phyloP scores from a whole-genome alignment of 2,113 vertebrate genomes.

The Tachysurus vachellii region DNA sequence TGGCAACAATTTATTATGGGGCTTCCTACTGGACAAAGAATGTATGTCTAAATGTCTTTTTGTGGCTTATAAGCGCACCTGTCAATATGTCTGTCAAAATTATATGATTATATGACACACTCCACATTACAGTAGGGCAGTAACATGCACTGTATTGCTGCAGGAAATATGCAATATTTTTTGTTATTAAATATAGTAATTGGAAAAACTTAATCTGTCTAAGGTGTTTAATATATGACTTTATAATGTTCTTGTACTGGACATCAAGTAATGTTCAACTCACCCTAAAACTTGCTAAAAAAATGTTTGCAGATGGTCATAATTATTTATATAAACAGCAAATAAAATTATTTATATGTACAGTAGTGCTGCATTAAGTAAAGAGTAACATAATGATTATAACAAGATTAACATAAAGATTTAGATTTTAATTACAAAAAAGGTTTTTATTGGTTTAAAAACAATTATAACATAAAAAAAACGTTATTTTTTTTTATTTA shows the following conservation, averaged over 20 bases:
- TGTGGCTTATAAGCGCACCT: not conserved
- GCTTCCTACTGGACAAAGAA: not conserved
- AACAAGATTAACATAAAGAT: too few relatives aligned
- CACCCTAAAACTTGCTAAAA: not conserved
- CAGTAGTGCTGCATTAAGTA: not conserved
- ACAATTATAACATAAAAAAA: not conserved
- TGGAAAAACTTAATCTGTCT: not conserved
- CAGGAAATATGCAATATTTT: not conserved
- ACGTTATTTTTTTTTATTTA: not conserved
- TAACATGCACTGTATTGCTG: not conserved
- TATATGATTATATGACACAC: not conserved
- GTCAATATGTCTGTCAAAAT: not conserved
- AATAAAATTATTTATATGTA: too few relatives aligned
- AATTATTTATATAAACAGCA: not conserved
- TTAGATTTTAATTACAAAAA: too few relatives aligned
- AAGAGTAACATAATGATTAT: not conserved
- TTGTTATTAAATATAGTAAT: not conserved
- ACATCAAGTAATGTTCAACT: not conserved
- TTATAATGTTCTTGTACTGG: not conserved
- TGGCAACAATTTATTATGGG: not conserved
- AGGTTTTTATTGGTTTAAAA: not conserved
- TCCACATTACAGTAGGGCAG: not conserved
- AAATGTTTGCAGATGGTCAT: not conserved
- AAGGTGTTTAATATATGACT: not conserved
- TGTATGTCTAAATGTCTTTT: not conserved